Evolutionary conservation across 2,888 invertebrate genomes (phyloP).

Genomic region (Drosophila fungiperda): DNA sequence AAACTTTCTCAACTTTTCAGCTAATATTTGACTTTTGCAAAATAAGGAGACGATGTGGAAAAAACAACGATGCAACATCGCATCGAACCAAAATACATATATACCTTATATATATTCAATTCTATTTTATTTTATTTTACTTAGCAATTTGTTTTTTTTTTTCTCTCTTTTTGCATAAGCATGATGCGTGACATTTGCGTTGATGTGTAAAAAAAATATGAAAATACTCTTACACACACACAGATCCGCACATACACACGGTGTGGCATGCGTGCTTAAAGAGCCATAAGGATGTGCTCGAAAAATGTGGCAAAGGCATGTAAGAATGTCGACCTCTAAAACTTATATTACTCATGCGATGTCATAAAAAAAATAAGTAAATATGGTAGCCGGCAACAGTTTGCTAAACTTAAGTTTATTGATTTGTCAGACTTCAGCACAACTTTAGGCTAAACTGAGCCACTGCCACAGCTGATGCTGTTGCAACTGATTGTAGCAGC

Average conservation of each 20-base stretch:
- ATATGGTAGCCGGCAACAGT: conserved; percentile 59
- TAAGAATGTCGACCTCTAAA: conserved; percentile 32
- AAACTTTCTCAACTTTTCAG: conserved; percentile 83
- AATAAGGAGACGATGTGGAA: conserved; percentile 78
- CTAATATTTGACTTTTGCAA: conserved; percentile 82
- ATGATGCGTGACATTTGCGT: conserved; percentile 76
- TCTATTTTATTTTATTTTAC: conserved; percentile 44
- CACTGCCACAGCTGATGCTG: conserved; percentile 24
- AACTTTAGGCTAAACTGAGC: conserved; percentile 45
- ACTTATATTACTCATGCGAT: conserved; percentile 22
- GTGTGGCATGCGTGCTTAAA: conserved; percentile 18
- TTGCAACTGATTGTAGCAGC: conserved; percentile 45
- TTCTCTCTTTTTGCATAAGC: conserved; percentile 44
- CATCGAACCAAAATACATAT: conserved; percentile 47
- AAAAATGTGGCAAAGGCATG: conserved; percentile 34
- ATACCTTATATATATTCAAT: conserved; percentile 36
- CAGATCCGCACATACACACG: conserved; percentile 22
- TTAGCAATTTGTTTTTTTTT: conserved; percentile 10
- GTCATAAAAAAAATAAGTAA: conserved; percentile 34
- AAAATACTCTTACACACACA: conserved; percentile 20
- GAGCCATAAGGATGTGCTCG: conserved; percentile 37
- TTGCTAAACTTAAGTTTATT: conserved; percentile 47
- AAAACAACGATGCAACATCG: conserved; percentile 67
- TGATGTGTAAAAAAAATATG: conserved; percentile 53
- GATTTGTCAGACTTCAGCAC: conserved; percentile 47